Evolutionary conservation across 1,140 invertebrate genomes (phyloP).

Genomic region (Penaeus chinensis): DNA sequence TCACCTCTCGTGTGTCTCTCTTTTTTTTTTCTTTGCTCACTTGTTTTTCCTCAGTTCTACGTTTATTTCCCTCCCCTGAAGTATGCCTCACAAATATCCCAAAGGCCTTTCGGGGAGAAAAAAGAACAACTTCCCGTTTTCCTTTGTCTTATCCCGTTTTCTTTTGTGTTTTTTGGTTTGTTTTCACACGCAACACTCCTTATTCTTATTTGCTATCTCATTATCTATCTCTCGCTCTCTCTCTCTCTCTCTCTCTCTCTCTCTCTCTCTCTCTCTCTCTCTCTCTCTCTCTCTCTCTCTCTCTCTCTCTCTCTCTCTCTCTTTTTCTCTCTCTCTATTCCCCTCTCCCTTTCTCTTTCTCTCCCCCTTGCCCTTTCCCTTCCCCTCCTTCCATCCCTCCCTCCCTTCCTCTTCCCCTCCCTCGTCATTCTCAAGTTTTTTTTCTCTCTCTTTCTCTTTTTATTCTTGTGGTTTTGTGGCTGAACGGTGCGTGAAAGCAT

Average conservation of each 20-base stretch:
- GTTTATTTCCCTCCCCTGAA: too few relatives aligned
- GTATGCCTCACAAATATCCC: too few relatives aligned
- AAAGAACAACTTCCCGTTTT: too few relatives aligned
- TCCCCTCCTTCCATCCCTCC: background rate
- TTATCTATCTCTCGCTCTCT: background rate
- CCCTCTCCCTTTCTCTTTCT: background rate
- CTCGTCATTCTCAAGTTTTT: background rate
- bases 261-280: constrained; percentile 1
- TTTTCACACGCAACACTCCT: background rate
- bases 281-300: constrained; percentile 14
- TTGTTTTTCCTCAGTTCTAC: too few relatives aligned
- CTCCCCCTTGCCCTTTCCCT: background rate
- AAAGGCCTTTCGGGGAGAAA: too few relatives aligned
- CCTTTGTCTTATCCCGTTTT: too few relatives aligned
- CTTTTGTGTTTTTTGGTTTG: too few relatives aligned
- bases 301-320: constrained; percentile 14
- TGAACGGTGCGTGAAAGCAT: too few relatives aligned
- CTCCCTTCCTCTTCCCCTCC: background rate
- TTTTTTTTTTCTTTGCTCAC: too few relatives aligned
- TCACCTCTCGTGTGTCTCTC: too few relatives aligned
- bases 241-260: background rate
- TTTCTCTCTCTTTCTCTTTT: constrained; percentile 5
- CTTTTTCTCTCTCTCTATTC: background rate
- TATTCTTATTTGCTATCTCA: background rate
- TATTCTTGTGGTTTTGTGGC: background rate